Evolutionary conservation across 1,140 invertebrate species (phyloP), one percentile per base, ranked within the genome.

Genomic region (Acromyrmex echinatior): DNA sequence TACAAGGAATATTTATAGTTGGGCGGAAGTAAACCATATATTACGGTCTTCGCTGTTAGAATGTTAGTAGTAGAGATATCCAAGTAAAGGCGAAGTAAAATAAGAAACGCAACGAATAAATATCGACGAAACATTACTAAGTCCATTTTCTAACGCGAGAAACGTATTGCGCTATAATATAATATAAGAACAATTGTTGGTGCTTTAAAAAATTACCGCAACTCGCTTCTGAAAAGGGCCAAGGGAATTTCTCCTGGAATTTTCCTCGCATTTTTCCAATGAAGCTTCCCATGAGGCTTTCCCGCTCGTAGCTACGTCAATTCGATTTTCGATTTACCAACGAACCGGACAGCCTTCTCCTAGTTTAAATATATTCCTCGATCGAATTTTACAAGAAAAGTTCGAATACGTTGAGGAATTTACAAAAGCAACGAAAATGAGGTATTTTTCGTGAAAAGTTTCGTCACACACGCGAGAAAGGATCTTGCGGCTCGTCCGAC

Each of bases 261-360:
- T 78, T 82, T 14, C 39, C 14, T 14, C 68, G 16, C 68, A 62
- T 73, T 60, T 82, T 31, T 49, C 25, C 7, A 3, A 28, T 53
- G 3, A 74, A 21, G 53, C 14, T 62, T 31, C 77, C 60, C 28
- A 14, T 14, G 49, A 35, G 49, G 12, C 58, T 78, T 21, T 9
- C 5, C n/a, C 35, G 53, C 25, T 74, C 16, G 18, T 63, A 73
- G 51, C 21, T 45, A 25, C 56, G n/a, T 82, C 79, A 82, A 82
- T 74, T 74, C 39, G 53, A 82, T 82, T 73, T 35, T 73, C 70
- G 80, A 63, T 74, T 84, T 62, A 84, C 56, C 68, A 49, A 49
- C 31, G 70, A 28, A 63, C n/a, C 79, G 66, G 35, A 16, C 39
- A 60, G 45, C 53, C 14, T 16, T 53, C 25, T 16, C 53, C 25